Base-by-base conservation (phyloP, 1,140 invertebrate species). In the Neotoxoptera formosana region DNA sequence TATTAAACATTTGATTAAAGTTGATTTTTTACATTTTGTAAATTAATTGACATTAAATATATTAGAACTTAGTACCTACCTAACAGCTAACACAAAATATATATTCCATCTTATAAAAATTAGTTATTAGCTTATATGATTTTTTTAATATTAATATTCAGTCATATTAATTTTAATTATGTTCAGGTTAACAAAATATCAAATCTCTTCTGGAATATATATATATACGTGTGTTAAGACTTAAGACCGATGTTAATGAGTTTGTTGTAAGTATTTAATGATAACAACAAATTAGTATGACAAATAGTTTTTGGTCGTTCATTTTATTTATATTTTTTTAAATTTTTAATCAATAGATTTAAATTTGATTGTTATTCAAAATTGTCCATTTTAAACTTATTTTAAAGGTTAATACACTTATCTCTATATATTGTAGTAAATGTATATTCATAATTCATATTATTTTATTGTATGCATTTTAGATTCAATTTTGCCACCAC, bases 401-500 rank as follows among this genome's bases (percentile, higher is more conserved):
- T 6, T 76, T 76, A 17, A 76, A 67, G 11, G n/a, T 67, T 17
- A 67, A n/a, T n/a, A 6, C n/a, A n/a, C 30, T 76, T 14, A 76
- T 67, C 30, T 11, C n/a, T n/a, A n/a, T n/a, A 34, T 90, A 90
- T 84, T 84, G 41, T 45, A 14, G 30, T 41, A 25, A 84, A n/a
- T 48, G n/a, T 76, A 76, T 76, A 76, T 56, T 56, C 8, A 56
- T 56, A 56, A 56, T 56, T 23, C 25, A 25, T 56, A 56, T 30
- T 88, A 1, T 51, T 36, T 36, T 47, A 56, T 53, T 56, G 6
- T 53, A n/a, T 91, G n/a, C 36, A 9, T 93, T 84, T 17, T 56
- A 93, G 91, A 93, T 41, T 41, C 91, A 86, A 84, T 93, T 86
- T 45, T 93, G 41, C 91, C 91, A 51, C 45, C 91, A 30, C 9